These are phyloP conservation scores for Chironomus striatipennis DNA, from an alignment of 1,140 invertebrate genomes.

Conservation along the genomic window DNA sequence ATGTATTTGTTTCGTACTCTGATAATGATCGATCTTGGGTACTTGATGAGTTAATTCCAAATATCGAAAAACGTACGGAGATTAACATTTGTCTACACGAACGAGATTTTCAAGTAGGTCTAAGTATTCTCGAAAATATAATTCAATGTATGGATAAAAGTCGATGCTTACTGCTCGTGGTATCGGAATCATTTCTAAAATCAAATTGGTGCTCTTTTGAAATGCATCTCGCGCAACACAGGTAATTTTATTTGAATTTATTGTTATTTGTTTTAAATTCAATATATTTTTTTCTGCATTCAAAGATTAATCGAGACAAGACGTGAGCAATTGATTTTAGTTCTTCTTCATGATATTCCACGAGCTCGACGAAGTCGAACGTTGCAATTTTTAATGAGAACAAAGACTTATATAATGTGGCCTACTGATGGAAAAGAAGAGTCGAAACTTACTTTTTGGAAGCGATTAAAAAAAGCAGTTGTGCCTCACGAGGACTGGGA, in stretches of 20 bases:
- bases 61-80: conserved; percentile 46
- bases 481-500: neutral
- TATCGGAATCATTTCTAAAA: conserved; percentile 48
- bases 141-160: conserved; percentile 54
- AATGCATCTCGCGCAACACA: conserved; percentile 55
- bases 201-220: conserved; percentile 60
- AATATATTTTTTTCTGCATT: conserved; percentile 21
- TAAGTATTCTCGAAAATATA: conserved; percentile 54
- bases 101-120: conserved; percentile 53
- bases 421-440: conserved; percentile 39
- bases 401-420: conserved; percentile 56
- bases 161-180: conserved; percentile 47
- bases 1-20: conserved; percentile 55
- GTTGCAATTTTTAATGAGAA: conserved; percentile 52
- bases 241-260: conserved; percentile 34
- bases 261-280: neutral
- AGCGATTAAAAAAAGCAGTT: neutral
- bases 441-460: neutral
- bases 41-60: conserved; percentile 47
- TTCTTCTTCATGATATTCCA: conserved; percentile 54
- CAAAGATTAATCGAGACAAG: conserved; percentile 49
- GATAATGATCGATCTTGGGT: conserved; percentile 51
- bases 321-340: conserved; percentile 49
- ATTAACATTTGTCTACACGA: conserved; percentile 53
- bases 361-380: conserved; percentile 47